Evolutionary conservation across 2,888 invertebrate genomes (phyloP).

Genomic region (Clostera curtula): DNA sequence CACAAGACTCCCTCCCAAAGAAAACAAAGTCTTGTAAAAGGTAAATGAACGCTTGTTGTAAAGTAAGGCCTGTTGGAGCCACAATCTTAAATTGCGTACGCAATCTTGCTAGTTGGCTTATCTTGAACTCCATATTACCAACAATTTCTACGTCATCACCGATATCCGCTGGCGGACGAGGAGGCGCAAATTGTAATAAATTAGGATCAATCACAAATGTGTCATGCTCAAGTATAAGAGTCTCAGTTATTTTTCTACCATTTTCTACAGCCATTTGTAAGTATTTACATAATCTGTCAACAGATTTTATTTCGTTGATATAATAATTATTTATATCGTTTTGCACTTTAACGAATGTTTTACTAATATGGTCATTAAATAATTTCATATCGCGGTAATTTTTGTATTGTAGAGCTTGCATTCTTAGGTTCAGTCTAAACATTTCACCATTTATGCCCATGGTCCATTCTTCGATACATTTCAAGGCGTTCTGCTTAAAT

Average conservation of each 20-base stretch:
- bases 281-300: conserved; percentile 65
- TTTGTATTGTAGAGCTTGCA: conserved; percentile 50
- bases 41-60: conserved; percentile 67
- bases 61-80: conserved; percentile 51
- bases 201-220: conserved; percentile 65
- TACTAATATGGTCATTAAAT: conserved; percentile 52
- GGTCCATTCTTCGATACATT: conserved; percentile 74
- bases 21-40: conserved; percentile 68
- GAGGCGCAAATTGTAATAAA: conserved; percentile 43
- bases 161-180: conserved; percentile 20
- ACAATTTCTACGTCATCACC: conserved; percentile 29
- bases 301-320: conserved; percentile 57
- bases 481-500: conserved; percentile 53
- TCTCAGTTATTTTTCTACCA: conserved; percentile 56
- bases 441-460: conserved; percentile 74
- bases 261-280: conserved; percentile 70
- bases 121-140: conserved; percentile 43
- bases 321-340: conserved; percentile 61
- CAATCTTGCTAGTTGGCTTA: conserved; percentile 49
- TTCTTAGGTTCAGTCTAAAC: conserved; percentile 59
- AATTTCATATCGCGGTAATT: conserved; percentile 57
- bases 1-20: conserved; percentile 59
- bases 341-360: conserved; percentile 60
- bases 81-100: conserved; percentile 54
- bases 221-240: conserved; percentile 63